Conservation (phyloP, 2,888 invertebrate species). For the Platynereis dumerilii region DNA sequence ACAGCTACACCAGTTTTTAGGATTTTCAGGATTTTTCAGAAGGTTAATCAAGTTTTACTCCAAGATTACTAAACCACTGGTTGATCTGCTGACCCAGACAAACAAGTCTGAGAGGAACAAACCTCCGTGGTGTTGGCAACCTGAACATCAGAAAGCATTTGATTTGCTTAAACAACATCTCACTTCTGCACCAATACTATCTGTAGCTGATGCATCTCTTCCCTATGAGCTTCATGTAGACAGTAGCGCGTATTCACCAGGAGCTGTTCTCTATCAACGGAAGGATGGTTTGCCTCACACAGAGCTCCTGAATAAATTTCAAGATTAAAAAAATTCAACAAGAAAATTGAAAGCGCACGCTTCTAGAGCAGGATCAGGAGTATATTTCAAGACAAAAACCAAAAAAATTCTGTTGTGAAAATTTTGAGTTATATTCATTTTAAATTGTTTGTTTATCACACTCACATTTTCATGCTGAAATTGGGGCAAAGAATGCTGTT, state of each 20-base stretch:
- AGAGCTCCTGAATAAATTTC: too few species aligned
- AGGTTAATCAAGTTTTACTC: slow-evolving; percentile 18
- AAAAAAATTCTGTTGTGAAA: too few species aligned
- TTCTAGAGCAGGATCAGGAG: too few species aligned
- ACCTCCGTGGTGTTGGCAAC: slow-evolving; percentile 22
- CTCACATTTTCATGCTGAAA: too few species aligned
- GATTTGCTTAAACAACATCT: slow-evolving; percentile 13
- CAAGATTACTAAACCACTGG: slow-evolving; percentile 18
- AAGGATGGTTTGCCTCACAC: slow-evolving; percentile 10
- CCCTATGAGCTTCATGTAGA: slow-evolving; percentile 33
- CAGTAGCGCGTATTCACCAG: slow-evolving; percentile 24
- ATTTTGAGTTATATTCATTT: too few species aligned
- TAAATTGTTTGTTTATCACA: too few species aligned
- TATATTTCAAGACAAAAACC: too few species aligned
- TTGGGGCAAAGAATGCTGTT: too few species aligned
- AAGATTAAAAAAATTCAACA: too few species aligned
- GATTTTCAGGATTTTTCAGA: slow-evolving; percentile 12
- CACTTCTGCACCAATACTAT: slow-evolving; percentile 25
- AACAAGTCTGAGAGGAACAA: slow-evolving; percentile 8
- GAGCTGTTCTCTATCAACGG: slow-evolving; percentile 31
- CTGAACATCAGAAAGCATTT: slow-evolving; percentile 24
- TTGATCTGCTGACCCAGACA: background rate
- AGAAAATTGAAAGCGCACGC: too few species aligned
- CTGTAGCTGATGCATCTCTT: slow-evolving; percentile 24
- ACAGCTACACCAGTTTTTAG: slow-evolving; percentile 11